Conservation (phyloP, 2,888 invertebrate genomes). For the Synergus japonicus region DNA sequence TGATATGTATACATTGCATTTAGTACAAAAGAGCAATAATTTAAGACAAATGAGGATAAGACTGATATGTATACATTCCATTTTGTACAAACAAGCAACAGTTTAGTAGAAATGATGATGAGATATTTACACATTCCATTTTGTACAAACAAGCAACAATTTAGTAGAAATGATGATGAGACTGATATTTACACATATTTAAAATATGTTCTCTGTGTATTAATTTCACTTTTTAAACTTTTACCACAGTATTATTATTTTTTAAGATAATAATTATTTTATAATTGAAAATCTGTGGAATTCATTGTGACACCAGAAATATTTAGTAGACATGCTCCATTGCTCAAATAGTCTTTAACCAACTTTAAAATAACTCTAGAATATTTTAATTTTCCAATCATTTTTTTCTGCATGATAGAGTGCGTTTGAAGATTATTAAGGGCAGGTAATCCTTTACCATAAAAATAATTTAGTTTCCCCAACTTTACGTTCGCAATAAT, state of each 20-base stretch:
- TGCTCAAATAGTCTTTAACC: background rate
- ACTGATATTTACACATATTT: background rate
- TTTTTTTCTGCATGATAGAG: constrained; percentile 35
- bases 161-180: no score
- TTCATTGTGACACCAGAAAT: background rate
- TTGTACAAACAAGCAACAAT: no score
- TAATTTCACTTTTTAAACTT: background rate
- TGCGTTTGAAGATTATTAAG: constrained; percentile 14
- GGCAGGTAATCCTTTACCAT: no score
- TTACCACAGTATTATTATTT: background rate
- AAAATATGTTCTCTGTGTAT: background rate
- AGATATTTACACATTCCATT: no score
- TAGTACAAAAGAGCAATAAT: no score
- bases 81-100: no score
- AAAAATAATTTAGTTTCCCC: no score
- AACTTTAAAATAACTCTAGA: background rate
- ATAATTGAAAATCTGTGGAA: background rate
- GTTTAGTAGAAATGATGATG: no score
- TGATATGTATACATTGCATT: no score
- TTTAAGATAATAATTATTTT: background rate
- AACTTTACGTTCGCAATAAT: no score
- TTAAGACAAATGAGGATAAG: no score
- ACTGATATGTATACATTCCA: no score
- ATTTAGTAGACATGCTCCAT: background rate
- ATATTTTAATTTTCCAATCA: background rate